Percentiles rank a stretch among this genome's conserved stretches.
Conservation (phyloP, 2,888 invertebrate species). For the Dolichomitus sp. region DNA sequence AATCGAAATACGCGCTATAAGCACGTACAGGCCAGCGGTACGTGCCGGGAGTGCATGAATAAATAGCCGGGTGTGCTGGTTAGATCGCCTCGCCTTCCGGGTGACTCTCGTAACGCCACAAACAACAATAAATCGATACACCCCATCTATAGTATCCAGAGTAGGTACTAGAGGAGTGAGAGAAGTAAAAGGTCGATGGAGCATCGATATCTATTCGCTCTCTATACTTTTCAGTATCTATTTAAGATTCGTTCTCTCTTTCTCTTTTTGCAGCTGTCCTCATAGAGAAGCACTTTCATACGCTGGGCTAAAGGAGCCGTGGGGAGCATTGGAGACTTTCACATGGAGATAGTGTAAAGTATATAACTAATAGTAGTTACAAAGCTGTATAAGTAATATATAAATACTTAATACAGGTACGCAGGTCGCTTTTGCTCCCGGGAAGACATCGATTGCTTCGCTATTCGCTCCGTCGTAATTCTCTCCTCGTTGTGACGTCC, state of each 20-base stretch:
- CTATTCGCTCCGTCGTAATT: conserved; percentile 61
- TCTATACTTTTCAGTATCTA: conserved; percentile 41
- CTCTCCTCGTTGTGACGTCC: conserved; percentile 54
- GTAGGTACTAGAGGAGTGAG: conserved; percentile 12
- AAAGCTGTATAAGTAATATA: conserved; percentile 24
- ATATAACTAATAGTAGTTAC: conserved; percentile 30
- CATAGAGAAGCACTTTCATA: conserved; percentile 50
- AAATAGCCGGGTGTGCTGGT: conserved; percentile 64
- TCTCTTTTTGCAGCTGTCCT: conserved; percentile 25
- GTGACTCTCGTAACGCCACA: conserved; percentile 71
- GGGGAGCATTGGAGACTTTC: conserved; percentile 46
- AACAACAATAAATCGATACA: conserved; percentile 71
- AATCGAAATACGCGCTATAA: conserved; percentile 51
- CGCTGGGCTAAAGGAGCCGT: conserved; percentile 30
- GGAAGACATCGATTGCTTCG: conserved; percentile 60
- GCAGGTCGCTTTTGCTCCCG: conserved; percentile 36
- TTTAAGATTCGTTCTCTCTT: conserved; percentile 50
- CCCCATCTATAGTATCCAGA: conserved; percentile 27
- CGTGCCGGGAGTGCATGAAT: conserved; percentile 59
- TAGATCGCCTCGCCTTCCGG: conserved; percentile 71
- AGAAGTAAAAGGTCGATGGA: conserved; percentile 64
- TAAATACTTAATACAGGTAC: conserved; percentile 20
- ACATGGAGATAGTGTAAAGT: conserved; percentile 50
- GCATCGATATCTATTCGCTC: conserved; percentile 62
- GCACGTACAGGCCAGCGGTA: conserved; percentile 31